Percentiles rank a stretch among this genome's conserved stretches.
These are phyloP conservation scores for Tachypleus tridentatus DNA, from an alignment of 1,140 invertebrate species.

Conservation along the genomic window DNA sequence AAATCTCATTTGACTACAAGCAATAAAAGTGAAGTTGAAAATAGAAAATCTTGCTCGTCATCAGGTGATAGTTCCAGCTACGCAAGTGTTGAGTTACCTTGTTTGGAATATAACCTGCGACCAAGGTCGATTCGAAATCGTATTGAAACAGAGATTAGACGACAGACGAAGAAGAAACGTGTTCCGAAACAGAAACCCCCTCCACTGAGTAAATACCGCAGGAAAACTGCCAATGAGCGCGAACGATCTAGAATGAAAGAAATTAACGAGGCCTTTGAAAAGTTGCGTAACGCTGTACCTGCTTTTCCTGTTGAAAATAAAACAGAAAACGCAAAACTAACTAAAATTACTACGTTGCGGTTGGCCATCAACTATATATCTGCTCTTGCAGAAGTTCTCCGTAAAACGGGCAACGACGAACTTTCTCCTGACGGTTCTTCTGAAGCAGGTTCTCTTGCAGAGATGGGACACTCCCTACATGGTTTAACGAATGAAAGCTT, in stretches of 20 bases:
- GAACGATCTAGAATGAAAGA: constrained; percentile 72
- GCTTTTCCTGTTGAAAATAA: constrained; percentile 25
- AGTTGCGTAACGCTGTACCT: constrained; percentile 59
- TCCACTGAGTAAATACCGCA: constrained; percentile 74
- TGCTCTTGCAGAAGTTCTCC: constrained; percentile 42
- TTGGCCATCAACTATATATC: constrained; percentile 78
- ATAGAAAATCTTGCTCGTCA: no score
- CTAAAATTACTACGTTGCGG: constrained; percentile 75
- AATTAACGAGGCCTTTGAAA: constrained; percentile 76
- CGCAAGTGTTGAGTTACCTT: no score
- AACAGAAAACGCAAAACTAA: constrained; percentile 53
- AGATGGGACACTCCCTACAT: background rate
- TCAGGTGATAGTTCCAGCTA: no score
- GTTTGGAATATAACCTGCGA: constrained; percentile 39
- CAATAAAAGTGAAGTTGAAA: no score
- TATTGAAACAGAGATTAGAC: constrained; percentile 35
- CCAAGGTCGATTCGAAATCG: constrained; percentile 40
- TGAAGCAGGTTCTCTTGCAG: background rate
- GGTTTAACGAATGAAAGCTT: constrained; percentile 17
- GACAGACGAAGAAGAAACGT: constrained; percentile 27
- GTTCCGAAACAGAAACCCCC: constrained; percentile 56
- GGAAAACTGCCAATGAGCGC: constrained; percentile 77
- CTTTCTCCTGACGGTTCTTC: background rate
- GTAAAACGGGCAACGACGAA: constrained; percentile 24
- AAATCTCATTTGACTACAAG: no score